A percentile compares a stretch with the other conserved stretches of the same genome.
Conservation (phyloP, 2,888 invertebrate species). For the Magallana nippona region DNA sequence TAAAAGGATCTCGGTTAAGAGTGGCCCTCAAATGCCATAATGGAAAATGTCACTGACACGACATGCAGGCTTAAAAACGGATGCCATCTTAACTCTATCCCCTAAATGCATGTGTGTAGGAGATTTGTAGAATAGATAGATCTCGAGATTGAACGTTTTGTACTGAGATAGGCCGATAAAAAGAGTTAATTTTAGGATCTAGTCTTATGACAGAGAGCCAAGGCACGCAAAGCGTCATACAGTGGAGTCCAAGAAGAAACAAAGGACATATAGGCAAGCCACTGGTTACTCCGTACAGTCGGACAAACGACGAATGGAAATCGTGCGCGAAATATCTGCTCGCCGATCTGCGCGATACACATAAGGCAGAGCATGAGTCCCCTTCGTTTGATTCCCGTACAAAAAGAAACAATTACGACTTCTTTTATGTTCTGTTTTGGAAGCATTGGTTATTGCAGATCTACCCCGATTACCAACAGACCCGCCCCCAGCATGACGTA, state of each 20-base stretch:
- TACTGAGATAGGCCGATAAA: slow-evolving; percentile 24
- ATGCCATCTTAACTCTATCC: slow-evolving; percentile 16
- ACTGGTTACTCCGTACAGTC: not conserved
- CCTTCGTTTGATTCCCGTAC: slow-evolving; percentile 15
- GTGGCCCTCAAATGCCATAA: slow-evolving; percentile 9
- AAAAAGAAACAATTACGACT: slow-evolving; percentile 31
- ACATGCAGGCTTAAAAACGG: not conserved
- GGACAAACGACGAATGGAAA: not conserved
- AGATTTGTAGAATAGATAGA: slow-evolving; percentile 17
- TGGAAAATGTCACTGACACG: slow-evolving; percentile 12
- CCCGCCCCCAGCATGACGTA: slow-evolving; percentile 25
- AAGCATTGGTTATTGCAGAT: not conserved
- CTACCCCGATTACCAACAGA: not conserved
- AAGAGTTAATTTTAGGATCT: slow-evolving; percentile 25
- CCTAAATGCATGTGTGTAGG: slow-evolving; percentile 11
- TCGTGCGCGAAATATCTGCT: slow-evolving; percentile 3
- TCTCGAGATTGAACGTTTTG: slow-evolving; percentile 31
- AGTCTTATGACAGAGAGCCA: slow-evolving; percentile 6
- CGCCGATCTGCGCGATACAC: not conserved
- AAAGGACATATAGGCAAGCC: not conserved
- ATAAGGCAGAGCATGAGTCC: not conserved
- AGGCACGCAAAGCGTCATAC: slow-evolving; percentile 26
- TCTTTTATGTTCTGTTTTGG: slow-evolving; percentile 2
- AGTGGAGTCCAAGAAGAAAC: slow-evolving; percentile 1
- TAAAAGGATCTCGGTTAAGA: slow-evolving; percentile 9